Evolutionary conservation across 2,888 invertebrate species (phyloP).

Genomic region (Branchipolynoe longqiensis): DNA sequence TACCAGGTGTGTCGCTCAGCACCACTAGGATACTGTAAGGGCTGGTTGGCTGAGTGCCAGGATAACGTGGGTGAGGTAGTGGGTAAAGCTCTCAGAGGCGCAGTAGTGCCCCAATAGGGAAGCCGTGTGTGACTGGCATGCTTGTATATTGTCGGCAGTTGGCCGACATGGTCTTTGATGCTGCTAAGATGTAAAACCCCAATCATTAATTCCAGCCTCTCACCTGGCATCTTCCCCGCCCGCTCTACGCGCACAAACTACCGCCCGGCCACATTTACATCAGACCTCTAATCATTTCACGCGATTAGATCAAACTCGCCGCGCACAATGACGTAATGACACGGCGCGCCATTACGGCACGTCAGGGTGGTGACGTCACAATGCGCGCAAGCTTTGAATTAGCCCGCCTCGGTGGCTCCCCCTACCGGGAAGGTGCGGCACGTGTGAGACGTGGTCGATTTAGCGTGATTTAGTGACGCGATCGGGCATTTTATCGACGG

Average conservation of each 20-base stretch:
- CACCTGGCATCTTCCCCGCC: neutral
- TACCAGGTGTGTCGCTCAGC: too few relatives aligned
- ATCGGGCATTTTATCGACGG: too few relatives aligned
- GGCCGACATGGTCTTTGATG: too few relatives aligned
- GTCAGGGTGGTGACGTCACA: slow-evolving; percentile 16
- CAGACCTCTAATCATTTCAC: slow-evolving; percentile 3
- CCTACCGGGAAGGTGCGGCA: neutral
- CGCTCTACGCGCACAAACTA: neutral
- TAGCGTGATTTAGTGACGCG: slow-evolving; percentile 2
- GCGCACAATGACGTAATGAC: slow-evolving; percentile 23
- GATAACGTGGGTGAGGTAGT: too few relatives aligned
- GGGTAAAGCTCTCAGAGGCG: too few relatives aligned
- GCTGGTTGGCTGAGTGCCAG: too few relatives aligned
- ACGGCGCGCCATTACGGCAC: slow-evolving; percentile 15
- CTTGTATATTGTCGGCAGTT: too few relatives aligned
- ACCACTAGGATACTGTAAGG: too few relatives aligned
- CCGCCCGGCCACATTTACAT: neutral
- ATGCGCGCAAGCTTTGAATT: slow-evolving; percentile 5
- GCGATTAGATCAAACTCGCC: neutral
- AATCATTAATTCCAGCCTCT: too few relatives aligned
- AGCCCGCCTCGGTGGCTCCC: slow-evolving; percentile 12
- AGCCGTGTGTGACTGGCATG: too few relatives aligned
- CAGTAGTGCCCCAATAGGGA: too few relatives aligned
- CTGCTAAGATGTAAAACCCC: too few relatives aligned
- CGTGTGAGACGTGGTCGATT: neutral